phyloP scores from a whole-genome alignment of 2,888 invertebrate species.

The Aporophyla lueneburgensis region DNA sequence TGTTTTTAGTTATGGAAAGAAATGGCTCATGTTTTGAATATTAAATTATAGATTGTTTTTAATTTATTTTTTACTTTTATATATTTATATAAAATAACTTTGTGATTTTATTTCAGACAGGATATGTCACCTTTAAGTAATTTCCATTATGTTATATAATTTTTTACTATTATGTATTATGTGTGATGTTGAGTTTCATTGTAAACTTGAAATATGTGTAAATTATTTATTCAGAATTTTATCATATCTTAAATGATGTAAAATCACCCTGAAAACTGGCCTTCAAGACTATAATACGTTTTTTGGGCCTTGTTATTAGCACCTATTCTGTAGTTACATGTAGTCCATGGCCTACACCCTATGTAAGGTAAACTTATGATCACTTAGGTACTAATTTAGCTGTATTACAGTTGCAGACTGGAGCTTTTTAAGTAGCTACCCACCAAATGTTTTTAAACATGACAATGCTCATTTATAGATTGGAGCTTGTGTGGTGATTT shows the following conservation, averaged over 20 bases:
- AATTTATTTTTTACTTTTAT: slow-evolving; percentile 65
- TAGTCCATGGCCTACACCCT: slow-evolving; percentile 57
- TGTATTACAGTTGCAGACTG: slow-evolving; percentile 41
- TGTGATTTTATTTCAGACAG: slow-evolving; percentile 57
- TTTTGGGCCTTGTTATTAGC: slow-evolving; percentile 33
- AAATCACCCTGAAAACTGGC: slow-evolving; percentile 26
- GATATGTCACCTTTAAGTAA: slow-evolving; percentile 26
- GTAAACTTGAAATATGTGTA: slow-evolving; percentile 25
- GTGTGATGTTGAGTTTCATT: slow-evolving; percentile 20
- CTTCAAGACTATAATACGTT: slow-evolving; percentile 22
- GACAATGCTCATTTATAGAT: slow-evolving; percentile 52
- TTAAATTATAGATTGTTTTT: slow-evolving; percentile 64
- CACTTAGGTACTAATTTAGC: slow-evolving; percentile 61
- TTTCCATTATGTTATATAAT: slow-evolving; percentile 27
- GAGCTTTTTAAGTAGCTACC: slow-evolving; percentile 33
- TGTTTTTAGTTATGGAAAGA: slow-evolving; percentile 52
- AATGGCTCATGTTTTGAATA: slow-evolving; percentile 58
- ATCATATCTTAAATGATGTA: slow-evolving; percentile 43
- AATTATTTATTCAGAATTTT: slow-evolving; percentile 51
- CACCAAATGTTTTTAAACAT: slow-evolving; percentile 47
- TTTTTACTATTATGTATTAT: slow-evolving; percentile 24
- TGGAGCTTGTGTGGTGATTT: slow-evolving; percentile 52
- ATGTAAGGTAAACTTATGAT: slow-evolving; percentile 47
- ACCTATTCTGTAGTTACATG: slow-evolving; percentile 24
- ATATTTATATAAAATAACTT: slow-evolving; percentile 37